A percentile compares a stretch with the other conserved stretches of the same genome.
These are phyloP conservation scores for Calliopsis andreniformis DNA, from an alignment of 1,140 invertebrate genomes.

Conservation along the genomic window DNA sequence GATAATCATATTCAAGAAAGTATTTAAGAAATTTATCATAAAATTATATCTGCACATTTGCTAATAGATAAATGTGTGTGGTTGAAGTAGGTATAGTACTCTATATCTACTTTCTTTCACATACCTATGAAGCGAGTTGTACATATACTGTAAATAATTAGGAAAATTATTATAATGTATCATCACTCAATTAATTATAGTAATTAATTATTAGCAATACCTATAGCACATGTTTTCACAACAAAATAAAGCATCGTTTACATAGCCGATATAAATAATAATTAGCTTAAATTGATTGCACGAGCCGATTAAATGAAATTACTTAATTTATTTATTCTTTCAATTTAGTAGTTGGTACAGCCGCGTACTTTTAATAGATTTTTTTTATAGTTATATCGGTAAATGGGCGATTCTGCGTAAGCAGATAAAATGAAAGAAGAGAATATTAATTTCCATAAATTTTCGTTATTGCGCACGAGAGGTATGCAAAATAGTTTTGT, in stretches of 20 bases:
- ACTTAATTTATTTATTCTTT: neutral
- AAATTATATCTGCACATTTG: no score
- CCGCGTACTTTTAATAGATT: neutral
- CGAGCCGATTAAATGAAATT: neutral
- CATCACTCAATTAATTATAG: neutral
- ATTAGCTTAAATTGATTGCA: neutral
- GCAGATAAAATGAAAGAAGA: no score
- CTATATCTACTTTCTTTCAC: neutral
- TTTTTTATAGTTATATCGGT: no score
- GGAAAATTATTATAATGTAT: neutral
- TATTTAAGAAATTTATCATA: no score
- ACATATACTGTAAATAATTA: neutral
- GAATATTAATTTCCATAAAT: no score
- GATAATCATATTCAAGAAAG: no score
- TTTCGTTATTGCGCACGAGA: no score
- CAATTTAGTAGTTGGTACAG: neutral
- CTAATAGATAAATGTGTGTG: no score
- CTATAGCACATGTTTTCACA: neutral
- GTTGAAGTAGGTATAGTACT: no score
- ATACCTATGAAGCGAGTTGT: neutral
- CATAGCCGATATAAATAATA: neutral
- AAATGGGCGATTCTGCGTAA: no score
- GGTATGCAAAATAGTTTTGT: no score
- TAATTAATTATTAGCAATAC: neutral
- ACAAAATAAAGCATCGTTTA: neutral